Percentiles rank a stretch among this genome's conserved stretches.
Evolutionary conservation across 2,888 invertebrate genomes (phyloP).

Genomic region (Malachius bipustulatus): DNA sequence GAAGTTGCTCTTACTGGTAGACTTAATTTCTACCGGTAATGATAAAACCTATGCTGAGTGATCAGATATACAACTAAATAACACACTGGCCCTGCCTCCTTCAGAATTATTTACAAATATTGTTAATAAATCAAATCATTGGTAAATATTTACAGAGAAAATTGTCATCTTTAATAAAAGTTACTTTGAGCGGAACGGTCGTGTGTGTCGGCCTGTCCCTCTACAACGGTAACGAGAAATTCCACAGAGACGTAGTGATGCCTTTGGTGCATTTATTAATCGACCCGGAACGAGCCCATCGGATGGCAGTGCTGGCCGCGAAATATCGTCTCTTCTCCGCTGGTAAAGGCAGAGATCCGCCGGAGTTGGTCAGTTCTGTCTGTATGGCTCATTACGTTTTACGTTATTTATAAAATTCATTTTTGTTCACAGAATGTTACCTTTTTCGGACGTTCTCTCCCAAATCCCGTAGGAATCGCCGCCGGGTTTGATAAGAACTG

Average conservation of each 20-base stretch:
- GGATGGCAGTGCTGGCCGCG: constrained; percentile 59
- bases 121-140: too few relatives aligned
- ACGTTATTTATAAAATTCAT: background rate
- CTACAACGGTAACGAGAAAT: constrained; percentile 65
- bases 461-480: constrained; percentile 92
- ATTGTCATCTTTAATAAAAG: constrained; percentile 50
- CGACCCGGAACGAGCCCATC: constrained; percentile 76
- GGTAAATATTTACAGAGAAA: constrained; percentile 49
- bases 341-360: constrained; percentile 47
- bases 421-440: constrained; percentile 48
- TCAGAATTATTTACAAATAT: too few relatives aligned
- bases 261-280: constrained; percentile 52
- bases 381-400: constrained; percentile 5
- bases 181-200: constrained; percentile 52
- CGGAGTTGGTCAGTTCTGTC: constrained; percentile 45
- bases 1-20: too few relatives aligned
- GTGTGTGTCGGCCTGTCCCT: constrained; percentile 56
- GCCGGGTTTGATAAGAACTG: constrained; percentile 98
- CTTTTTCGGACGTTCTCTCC: constrained; percentile 59
- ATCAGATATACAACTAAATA: too few relatives aligned
- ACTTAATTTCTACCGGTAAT: too few relatives aligned
- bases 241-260: constrained; percentile 61
- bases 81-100: too few relatives aligned
- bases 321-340: constrained; percentile 64
- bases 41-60: too few relatives aligned